A percentile compares a stretch with the other conserved stretches of the same genome.
phyloP scores from a whole-genome alignment of 2,113 vertebrate genomes.

The Zonotrichia leucophrys region DNA sequence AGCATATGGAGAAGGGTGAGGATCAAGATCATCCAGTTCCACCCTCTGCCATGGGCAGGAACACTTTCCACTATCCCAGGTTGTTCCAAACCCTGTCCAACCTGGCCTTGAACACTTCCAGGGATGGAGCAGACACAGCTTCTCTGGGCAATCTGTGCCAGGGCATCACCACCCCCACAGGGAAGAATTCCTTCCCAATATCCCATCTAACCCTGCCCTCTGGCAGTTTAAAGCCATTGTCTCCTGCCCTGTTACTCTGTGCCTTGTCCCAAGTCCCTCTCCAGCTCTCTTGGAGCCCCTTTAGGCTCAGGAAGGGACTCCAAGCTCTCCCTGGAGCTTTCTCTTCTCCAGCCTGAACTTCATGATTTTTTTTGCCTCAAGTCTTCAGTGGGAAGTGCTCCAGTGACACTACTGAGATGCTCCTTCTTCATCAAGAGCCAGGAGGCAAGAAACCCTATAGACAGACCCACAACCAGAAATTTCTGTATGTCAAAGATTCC shows the following conservation, averaged over 20 bases:
- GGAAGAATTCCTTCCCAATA: background rate
- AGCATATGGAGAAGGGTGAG: background rate
- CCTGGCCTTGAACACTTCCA: background rate
- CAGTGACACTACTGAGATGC: background rate
- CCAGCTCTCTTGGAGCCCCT: background rate
- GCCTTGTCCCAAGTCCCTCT: background rate
- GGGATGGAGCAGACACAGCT: background rate
- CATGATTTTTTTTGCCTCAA: background rate
- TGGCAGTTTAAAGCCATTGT: background rate
- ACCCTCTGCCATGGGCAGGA: background rate
- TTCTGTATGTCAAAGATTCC: background rate
- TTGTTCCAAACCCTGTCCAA: fast-evolving
- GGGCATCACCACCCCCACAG: fast-evolving
- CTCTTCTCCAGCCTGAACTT: background rate
- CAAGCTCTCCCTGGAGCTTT: background rate
- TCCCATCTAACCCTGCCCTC: background rate
- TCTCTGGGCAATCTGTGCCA: background rate
- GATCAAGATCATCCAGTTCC: background rate
- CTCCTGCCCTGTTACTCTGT: background rate
- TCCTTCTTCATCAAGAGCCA: background rate
- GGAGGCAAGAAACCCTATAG: background rate
- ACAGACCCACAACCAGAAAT: background rate
- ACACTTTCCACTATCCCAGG: background rate
- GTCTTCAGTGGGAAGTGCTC: background rate
- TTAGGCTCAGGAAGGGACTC: background rate